Percentiles rank a stretch among this genome's conserved stretches.
Evolutionary conservation across 23 tunicate genomes (phyloP).

Genomic region (Pegea sp.): DNA sequence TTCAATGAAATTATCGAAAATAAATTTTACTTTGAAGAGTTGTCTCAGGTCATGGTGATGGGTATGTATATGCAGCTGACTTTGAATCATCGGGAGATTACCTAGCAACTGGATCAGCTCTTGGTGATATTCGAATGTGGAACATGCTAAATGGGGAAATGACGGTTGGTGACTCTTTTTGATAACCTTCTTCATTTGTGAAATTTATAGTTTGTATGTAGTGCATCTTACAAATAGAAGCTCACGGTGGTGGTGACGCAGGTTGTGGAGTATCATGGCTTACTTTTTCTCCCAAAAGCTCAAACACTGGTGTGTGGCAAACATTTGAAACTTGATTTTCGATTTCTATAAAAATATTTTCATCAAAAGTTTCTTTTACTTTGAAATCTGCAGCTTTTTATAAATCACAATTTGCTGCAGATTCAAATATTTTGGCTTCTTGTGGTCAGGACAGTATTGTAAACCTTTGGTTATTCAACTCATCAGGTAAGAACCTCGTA

Average conservation of each 20-base stretch:
- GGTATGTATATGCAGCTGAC: slow-evolving; percentile 64
- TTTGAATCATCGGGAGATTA: slow-evolving; percentile 45
- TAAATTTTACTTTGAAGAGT: slow-evolving; percentile 10
- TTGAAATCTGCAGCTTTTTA: too few species aligned
- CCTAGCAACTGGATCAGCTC: slow-evolving; percentile 55
- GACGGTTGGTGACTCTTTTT: neutral
- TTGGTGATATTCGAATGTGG: slow-evolving; percentile 79
- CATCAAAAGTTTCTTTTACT: too few species aligned
- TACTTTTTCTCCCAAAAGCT: slow-evolving; percentile 37
- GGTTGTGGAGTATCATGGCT: slow-evolving; percentile 80
- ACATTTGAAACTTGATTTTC: too few species aligned
- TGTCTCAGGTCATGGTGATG: slow-evolving; percentile 67
- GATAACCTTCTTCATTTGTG: neutral
- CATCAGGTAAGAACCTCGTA: slow-evolving; percentile 5
- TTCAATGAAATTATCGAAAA: neutral
- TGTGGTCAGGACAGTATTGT: slow-evolving; percentile 64
- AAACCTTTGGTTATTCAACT: slow-evolving; percentile 52
- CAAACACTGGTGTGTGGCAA: neutral
- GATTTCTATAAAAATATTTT: too few species aligned
- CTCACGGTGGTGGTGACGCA: slow-evolving; percentile 63
- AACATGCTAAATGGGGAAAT: slow-evolving; percentile 2
- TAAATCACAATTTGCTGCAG: neutral
- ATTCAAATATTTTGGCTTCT: slow-evolving; percentile 27
- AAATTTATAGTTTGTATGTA: slow-evolving; percentile 2
- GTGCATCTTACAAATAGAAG: slow-evolving; percentile 46